phyloP scores from a whole-genome alignment of 2,797 vertebrate genomes.

The Sphaeramia orbicularis region DNA sequence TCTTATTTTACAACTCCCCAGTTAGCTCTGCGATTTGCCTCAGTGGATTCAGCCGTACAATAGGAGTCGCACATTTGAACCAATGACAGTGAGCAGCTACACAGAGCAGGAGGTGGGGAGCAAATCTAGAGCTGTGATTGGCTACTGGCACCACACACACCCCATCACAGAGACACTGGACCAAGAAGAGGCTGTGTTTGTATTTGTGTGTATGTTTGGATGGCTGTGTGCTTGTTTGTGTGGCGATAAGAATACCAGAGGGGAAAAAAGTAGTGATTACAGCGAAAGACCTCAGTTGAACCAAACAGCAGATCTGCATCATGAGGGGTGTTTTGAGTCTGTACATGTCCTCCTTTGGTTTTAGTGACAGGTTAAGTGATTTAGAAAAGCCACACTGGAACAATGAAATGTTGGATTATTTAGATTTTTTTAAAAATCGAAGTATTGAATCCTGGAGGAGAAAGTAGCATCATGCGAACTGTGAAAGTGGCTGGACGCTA shows the following conservation, averaged over 20 bases:
- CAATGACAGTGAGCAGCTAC: constrained; percentile 58
- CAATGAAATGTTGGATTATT: too few species aligned
- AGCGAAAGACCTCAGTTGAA: constrained; percentile 52
- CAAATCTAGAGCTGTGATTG: constrained; percentile 71
- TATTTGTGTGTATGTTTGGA: constrained; percentile 17
- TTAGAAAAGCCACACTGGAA: too few species aligned
- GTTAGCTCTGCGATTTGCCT: constrained; percentile 55
- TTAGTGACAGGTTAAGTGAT: too few species aligned
- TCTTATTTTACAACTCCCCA: constrained; percentile 25
- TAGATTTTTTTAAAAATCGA: too few species aligned
- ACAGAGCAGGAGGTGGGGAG: constrained; percentile 71
- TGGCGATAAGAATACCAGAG: constrained; percentile 36
- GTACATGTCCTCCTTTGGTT: too few species aligned
- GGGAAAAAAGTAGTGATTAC: constrained; percentile 22
- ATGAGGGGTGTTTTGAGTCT: background rate
- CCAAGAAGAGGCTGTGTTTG: constrained; percentile 26
- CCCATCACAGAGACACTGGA: constrained; percentile 22
- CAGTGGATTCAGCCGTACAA: constrained; percentile 1
- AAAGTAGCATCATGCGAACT: background rate
- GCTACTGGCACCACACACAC: constrained; percentile 53
- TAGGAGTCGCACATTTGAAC: constrained; percentile 51
- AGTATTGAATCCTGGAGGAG: too few species aligned
- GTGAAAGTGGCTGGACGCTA: background rate
- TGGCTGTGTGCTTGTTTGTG: constrained; percentile 1
- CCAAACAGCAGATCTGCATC: constrained; percentile 20